Percentiles rank a stretch among this genome's conserved stretches.
Evolutionary conservation across 2,113 vertebrate species (phyloP).

Genomic region (Candoia aspera): DNA sequence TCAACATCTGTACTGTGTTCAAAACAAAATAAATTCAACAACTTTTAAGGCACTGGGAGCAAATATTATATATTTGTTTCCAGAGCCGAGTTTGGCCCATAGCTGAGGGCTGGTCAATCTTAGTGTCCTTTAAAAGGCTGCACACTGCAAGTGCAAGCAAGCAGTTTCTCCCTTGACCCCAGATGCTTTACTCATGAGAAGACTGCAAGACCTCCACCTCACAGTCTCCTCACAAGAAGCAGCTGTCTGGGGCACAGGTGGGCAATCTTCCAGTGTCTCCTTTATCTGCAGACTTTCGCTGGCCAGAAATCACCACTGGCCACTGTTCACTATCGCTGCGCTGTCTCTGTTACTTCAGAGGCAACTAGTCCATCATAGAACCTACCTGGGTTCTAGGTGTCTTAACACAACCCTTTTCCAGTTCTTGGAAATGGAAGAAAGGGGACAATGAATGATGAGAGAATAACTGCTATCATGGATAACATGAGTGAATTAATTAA

Average conservation of each 20-base stretch:
- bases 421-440: neutral
- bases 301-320: too few relatives aligned
- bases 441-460: neutral
- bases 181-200: neutral
- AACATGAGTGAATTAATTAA: neutral
- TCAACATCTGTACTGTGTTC: neutral
- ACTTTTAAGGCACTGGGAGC: neutral
- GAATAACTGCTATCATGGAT: neutral
- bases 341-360: neutral
- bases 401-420: neutral
- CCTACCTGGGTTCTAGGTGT: neutral
- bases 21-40: neutral
- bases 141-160: neutral
- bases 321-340: neutral
- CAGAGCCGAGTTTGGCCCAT: neutral
- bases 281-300: too few relatives aligned
- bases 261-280: too few relatives aligned
- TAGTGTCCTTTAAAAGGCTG: too few relatives aligned
- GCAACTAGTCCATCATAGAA: neutral
- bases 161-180: neutral
- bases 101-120: neutral
- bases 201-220: neutral
- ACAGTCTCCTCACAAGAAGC: neutral
- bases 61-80: neutral
- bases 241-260: too few relatives aligned